Evolutionary conservation across 2,888 invertebrate genomes (phyloP).

Genomic region (Sericinus montela): DNA sequence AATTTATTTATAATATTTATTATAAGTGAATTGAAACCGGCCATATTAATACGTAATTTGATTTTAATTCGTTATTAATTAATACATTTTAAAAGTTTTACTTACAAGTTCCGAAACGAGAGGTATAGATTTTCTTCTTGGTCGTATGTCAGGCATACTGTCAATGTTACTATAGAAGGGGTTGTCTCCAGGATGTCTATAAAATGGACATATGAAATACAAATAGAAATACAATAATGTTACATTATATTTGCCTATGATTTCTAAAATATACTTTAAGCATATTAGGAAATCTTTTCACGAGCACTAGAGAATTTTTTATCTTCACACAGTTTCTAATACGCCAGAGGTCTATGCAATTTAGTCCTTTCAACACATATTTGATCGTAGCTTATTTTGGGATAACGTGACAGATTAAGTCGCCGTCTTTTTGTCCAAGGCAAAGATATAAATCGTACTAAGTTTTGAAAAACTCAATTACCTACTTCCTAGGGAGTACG

Average conservation of each 20-base stretch:
- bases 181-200: conserved; percentile 94
- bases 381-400: no score
- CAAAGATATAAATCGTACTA: no score
- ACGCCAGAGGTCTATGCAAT: no score
- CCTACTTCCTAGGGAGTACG: no score
- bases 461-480: no score
- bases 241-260: background rate
- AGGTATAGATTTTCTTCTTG: conserved; percentile 97
- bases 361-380: no score
- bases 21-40: conserved; percentile 53
- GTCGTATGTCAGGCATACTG: conserved; percentile 99
- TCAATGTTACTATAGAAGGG: conserved; percentile 99
- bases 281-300: no score
- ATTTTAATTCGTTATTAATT: conserved; percentile 31
- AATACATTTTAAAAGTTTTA: conserved; percentile 38
- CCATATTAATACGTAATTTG: conserved; percentile 53
- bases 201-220: conserved; percentile 21
- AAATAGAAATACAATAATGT: background rate
- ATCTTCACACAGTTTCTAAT: no score
- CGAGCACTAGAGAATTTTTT: no score
- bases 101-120: conserved; percentile 99
- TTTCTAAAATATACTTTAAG: no score
- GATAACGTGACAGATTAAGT: no score
- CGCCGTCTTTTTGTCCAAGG: no score
- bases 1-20: background rate